Conservation (phyloP, 2,888 invertebrate species). For the Dynastes grantii region DNA sequence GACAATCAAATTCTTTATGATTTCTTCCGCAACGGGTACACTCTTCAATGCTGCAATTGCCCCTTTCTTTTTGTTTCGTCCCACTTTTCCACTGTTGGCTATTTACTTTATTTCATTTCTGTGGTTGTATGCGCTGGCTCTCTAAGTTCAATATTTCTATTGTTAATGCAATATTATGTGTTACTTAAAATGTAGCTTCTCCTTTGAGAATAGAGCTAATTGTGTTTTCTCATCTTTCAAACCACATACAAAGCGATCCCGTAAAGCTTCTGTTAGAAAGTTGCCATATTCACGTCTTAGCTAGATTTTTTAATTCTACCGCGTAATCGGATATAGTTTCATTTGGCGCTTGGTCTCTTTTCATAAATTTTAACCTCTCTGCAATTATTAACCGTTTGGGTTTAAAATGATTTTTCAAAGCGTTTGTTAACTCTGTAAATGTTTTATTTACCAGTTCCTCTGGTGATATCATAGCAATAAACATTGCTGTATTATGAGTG, state of each 20-base stretch:
- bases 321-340: constrained; percentile 25
- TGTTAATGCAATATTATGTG: constrained; percentile 7
- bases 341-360: constrained; percentile 21
- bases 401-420: constrained; percentile 24
- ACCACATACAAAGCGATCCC: constrained; percentile 18
- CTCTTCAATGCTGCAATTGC: no score
- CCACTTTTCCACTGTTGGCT: neutral
- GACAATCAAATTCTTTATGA: no score
- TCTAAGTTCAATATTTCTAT: neutral
- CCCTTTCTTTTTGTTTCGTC: no score
- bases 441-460: constrained; percentile 17
- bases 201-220: constrained; percentile 13
- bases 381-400: constrained; percentile 19
- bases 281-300: constrained; percentile 29
- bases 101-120: neutral
- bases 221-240: constrained; percentile 12
- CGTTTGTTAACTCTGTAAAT: constrained; percentile 5
- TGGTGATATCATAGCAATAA: neutral
- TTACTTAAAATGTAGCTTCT: neutral
- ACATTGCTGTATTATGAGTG: neutral
- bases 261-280: constrained; percentile 1
- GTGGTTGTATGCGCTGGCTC: neutral
- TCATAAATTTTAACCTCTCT: constrained; percentile 31
- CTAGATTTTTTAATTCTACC: constrained; percentile 21
- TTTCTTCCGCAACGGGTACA: no score